phyloP scores from a whole-genome alignment of 2,888 invertebrate genomes.

The Dromius quadrimaculatus region DNA sequence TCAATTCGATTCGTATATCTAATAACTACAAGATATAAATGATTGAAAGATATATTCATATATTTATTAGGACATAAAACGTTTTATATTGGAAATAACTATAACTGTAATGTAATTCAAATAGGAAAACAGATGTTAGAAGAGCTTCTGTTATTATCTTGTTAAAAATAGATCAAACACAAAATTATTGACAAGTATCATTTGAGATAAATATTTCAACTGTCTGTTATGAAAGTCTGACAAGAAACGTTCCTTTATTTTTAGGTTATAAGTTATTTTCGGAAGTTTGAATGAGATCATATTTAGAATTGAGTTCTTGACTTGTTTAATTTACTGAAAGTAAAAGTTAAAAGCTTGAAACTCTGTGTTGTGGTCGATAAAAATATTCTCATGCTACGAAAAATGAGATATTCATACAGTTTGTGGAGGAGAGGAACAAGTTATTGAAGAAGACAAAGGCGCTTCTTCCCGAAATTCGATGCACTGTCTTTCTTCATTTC shows the following conservation, averaged over 20 bases:
- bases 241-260: slow-evolving; percentile 21
- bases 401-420: no score
- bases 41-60: no score
- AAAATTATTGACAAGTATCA: slow-evolving; percentile 33
- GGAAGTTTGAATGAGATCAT: slow-evolving; percentile 28
- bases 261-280: slow-evolving; percentile 24
- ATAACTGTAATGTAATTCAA: no score
- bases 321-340: slow-evolving; percentile 24
- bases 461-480: no score
- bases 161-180: slow-evolving; percentile 31
- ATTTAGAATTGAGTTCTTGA: slow-evolving; percentile 18
- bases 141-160: background rate
- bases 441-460: no score
- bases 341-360: slow-evolving; percentile 30
- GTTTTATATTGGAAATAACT: no score
- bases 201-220: slow-evolving; percentile 32
- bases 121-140: slow-evolving; percentile 15
- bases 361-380: background rate
- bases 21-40: no score
- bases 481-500: no score
- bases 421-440: no score
- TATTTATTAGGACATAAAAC: no score
- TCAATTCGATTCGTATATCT: no score
- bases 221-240: slow-evolving; percentile 23
- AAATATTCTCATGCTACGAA: background rate